A percentile compares a stretch with the other conserved stretches of the same genome.
phyloP scores from a whole-genome alignment of 2,797 vertebrate genomes.

The Brotula barbata region DNA sequence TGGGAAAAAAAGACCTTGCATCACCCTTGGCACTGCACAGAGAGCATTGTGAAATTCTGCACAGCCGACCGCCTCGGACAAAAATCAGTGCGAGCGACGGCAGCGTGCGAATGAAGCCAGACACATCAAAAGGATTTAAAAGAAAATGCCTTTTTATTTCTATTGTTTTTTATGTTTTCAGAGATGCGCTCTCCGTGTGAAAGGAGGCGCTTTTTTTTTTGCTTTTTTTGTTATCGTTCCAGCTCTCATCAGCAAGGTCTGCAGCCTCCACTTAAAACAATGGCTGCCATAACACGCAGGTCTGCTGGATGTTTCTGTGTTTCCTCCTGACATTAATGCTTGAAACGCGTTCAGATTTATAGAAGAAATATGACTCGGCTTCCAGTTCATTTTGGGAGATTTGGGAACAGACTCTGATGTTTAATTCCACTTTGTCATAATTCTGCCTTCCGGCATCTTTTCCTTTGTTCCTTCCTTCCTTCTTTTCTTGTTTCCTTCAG shows the following conservation, averaged over 20 bases:
- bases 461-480: too few relatives aligned
- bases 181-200: slow-evolving; percentile 25
- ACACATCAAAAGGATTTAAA: slow-evolving; percentile 38
- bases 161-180: slow-evolving; percentile 31
- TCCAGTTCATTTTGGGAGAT: too few relatives aligned
- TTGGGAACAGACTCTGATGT: too few relatives aligned
- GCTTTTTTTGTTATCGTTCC: slow-evolving; percentile 36
- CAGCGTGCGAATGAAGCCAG: neutral
- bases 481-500: too few relatives aligned
- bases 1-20: slow-evolving; percentile 52
- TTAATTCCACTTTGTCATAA: too few relatives aligned
- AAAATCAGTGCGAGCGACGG: slow-evolving; percentile 1
- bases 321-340: too few relatives aligned
- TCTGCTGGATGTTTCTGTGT: too few relatives aligned
- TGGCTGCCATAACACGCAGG: slow-evolving; percentile 3
- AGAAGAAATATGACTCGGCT: too few relatives aligned
- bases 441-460: too few relatives aligned
- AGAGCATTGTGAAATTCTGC: slow-evolving; percentile 24
- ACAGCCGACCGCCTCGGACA: slow-evolving; percentile 14
- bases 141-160: slow-evolving; percentile 13
- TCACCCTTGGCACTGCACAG: slow-evolving; percentile 43
- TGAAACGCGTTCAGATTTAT: too few relatives aligned
- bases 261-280: slow-evolving; percentile 18
- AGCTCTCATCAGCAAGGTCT: slow-evolving; percentile 28
- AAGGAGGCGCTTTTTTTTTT: slow-evolving; percentile 1